phyloP scores from a whole-genome alignment of 2,113 vertebrate species.

The Lamprologus callipterus region DNA sequence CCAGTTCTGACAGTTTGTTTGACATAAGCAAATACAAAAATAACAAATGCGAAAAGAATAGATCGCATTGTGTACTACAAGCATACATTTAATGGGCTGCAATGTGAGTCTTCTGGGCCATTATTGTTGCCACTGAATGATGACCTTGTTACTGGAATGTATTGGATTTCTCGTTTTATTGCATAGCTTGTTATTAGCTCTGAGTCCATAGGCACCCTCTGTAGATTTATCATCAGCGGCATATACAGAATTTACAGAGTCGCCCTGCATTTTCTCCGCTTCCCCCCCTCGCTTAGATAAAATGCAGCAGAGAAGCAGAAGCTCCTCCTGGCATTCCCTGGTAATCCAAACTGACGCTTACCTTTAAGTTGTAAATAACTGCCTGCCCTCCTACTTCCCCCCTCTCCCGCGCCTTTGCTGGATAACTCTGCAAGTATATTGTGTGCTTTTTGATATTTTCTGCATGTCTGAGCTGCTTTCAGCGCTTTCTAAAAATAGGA shows the following conservation, averaged over 20 bases:
- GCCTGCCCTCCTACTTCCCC: neutral
- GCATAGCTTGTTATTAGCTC: neutral
- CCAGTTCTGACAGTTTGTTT: neutral
- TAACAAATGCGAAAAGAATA: neutral
- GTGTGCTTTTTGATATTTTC: conserved; percentile 52
- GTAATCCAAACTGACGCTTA: neutral
- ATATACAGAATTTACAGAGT: conserved; percentile 12
- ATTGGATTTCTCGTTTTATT: conserved; percentile 1
- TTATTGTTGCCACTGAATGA: conserved; percentile 8
- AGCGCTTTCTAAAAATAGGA: conserved; percentile 59
- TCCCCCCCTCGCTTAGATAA: neutral
- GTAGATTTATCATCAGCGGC: neutral
- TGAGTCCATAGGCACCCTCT: conserved; percentile 19
- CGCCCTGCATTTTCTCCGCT: neutral
- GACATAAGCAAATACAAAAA: neutral
- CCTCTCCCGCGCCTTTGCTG: neutral
- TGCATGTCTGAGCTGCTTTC: conserved; percentile 59
- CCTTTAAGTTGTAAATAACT: conserved; percentile 25
- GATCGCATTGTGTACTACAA: neutral
- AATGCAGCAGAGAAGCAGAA: neutral
- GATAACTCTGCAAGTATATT: conserved; percentile 35
- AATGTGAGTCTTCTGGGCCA: neutral
- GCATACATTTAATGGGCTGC: neutral
- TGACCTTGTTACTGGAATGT: conserved; percentile 24
- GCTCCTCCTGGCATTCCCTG: conserved; percentile 25